A percentile compares a stretch with the other conserved stretches of the same genome.
Conservation (phyloP, 2,113 vertebrate genomes). For the Scopus umbretta region DNA sequence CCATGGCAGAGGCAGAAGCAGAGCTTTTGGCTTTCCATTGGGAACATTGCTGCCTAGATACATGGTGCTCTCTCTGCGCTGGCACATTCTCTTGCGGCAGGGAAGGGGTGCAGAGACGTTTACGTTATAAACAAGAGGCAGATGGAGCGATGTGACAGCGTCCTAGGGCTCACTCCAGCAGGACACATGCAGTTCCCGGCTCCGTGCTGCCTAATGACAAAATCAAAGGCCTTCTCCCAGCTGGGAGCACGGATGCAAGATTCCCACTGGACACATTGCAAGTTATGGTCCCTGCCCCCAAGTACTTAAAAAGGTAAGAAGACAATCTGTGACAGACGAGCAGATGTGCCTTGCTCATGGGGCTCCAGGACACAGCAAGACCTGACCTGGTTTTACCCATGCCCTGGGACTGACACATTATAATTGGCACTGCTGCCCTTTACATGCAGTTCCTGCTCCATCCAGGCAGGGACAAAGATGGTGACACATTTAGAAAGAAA, state of each 20-base stretch:
- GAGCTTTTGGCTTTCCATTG: not conserved
- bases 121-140: not conserved
- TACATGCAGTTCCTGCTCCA: not conserved
- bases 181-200: not conserved
- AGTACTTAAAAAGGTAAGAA: not conserved
- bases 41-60: not conserved
- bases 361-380: not conserved
- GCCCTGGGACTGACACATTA: not conserved
- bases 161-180: not conserved
- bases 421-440: not conserved
- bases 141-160: not conserved
- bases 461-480: not conserved
- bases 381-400: not conserved
- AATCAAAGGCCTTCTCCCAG: not conserved
- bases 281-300: not conserved
- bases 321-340: not conserved
- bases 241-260: not conserved
- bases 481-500: not conserved
- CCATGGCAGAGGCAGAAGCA: not conserved
- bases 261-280: not conserved
- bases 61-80: accelerated
- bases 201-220: not conserved
- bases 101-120: not conserved
- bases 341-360: not conserved
- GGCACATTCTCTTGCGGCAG: not conserved